phyloP scores from a whole-genome alignment of 2,888 invertebrate species.

The Mythimna pallens region DNA sequence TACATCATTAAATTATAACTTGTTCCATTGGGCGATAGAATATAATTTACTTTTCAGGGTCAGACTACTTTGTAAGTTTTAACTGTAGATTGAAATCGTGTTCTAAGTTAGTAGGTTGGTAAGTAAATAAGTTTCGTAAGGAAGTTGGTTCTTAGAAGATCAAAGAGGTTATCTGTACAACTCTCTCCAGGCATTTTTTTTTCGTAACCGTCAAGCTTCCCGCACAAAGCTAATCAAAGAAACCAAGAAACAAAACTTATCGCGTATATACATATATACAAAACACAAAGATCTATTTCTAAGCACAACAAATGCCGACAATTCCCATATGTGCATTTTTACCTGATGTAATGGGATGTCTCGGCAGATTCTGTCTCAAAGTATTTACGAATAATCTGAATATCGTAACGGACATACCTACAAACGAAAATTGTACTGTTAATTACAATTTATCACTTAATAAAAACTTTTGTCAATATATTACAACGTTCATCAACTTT shows the following conservation, averaged over 20 bases:
- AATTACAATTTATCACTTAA: constrained; percentile 27
- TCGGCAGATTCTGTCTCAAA: constrained; percentile 79
- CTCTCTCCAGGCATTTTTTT: not conserved
- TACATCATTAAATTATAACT: too few relatives aligned
- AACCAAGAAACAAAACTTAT: not conserved
- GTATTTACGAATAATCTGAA: constrained; percentile 80
- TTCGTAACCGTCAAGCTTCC: not conserved
- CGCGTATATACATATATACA: too few relatives aligned
- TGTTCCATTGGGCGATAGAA: too few relatives aligned
- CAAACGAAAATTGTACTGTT: constrained; percentile 25
- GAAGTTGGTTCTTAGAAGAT: not conserved
- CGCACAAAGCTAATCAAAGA: not conserved
- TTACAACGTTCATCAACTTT: not conserved
- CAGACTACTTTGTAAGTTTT: not conserved
- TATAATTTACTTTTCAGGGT: too few relatives aligned
- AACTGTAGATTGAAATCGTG: not conserved
- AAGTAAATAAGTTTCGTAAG: too few relatives aligned
- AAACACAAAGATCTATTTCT: not conserved
- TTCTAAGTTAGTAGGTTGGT: too few relatives aligned
- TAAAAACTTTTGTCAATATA: not conserved
- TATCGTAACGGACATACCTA: constrained; percentile 87
- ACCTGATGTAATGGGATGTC: constrained; percentile 81
- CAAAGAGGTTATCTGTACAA: not conserved
- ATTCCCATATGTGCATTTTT: constrained; percentile 63
- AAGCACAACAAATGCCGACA: constrained; percentile 17